Percentiles rank a stretch among this genome's conserved stretches.
These are phyloP conservation scores for Rhopilema esculentum DNA, from an alignment of 30 jellyfish, hydroid and myxozoan species.

Conservation along the genomic window DNA sequence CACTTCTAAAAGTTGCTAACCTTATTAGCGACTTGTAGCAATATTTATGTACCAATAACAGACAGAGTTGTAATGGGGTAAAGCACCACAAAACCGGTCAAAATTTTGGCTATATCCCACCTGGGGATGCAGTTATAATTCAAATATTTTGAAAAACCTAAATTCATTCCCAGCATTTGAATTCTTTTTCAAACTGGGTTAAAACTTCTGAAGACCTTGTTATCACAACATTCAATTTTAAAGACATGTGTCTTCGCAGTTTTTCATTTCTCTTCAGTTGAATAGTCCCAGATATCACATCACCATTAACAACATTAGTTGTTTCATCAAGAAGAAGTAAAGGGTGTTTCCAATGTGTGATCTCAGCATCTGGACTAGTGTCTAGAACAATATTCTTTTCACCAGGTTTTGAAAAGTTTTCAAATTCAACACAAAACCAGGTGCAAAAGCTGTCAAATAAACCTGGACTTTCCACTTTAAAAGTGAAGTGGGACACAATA, in stretches of 20 bases:
- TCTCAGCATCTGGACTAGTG: conserved; percentile 42
- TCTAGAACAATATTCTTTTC: conserved; percentile 13
- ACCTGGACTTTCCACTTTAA: conserved; percentile 19
- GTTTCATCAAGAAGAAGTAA: conserved; percentile 27
- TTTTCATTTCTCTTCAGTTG: conserved; percentile 8
- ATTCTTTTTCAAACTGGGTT: conserved; percentile 12
- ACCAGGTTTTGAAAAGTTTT: not conserved
- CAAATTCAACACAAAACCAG: conserved; percentile 48
- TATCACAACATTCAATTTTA: conserved; percentile 8
- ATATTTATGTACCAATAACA: too few relatives aligned
- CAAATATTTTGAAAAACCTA: not conserved
- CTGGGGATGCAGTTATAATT: too few relatives aligned
- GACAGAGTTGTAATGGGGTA: too few relatives aligned
- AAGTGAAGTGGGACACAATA: not conserved
- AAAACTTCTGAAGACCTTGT: not conserved
- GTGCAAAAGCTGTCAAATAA: conserved; percentile 60
- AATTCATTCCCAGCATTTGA: conserved; percentile 50
- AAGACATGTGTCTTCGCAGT: conserved; percentile 46
- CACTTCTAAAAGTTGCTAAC: too few relatives aligned
- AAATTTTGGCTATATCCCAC: too few relatives aligned
- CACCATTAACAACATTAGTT: not conserved
- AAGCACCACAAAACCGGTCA: too few relatives aligned
- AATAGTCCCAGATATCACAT: conserved; percentile 16
- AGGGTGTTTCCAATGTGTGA: conserved; percentile 75
- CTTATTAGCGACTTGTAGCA: too few relatives aligned